Percentiles rank a stretch among this genome's conserved stretches.
Conservation (phyloP, 1,140 invertebrate genomes). For the Drosophila watanabei region DNA sequence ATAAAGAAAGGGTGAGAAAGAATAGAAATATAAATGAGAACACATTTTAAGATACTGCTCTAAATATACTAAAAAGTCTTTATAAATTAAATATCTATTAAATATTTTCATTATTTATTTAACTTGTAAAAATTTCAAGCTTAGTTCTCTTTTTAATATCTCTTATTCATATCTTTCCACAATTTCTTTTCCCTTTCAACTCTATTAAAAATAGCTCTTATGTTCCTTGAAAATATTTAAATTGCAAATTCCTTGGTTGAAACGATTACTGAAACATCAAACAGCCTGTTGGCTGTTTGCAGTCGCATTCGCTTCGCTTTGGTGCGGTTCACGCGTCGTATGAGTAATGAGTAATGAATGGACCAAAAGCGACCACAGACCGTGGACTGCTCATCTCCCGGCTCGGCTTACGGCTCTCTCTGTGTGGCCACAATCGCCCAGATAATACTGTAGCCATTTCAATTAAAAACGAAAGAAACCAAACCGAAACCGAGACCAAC, state of each 20-base stretch:
- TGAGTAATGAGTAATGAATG: constrained; percentile 73
- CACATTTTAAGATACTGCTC: not conserved
- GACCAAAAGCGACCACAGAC: constrained; percentile 44
- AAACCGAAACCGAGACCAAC: constrained; percentile 29
- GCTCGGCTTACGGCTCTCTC: constrained; percentile 29
- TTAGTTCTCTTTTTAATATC: not conserved
- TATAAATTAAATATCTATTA: not conserved
- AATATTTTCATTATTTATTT: too few species aligned
- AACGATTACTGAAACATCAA: constrained; percentile 34
- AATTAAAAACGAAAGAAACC: constrained; percentile 65
- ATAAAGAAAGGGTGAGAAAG: not conserved
- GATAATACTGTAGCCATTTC: constrained; percentile 60
- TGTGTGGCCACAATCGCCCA: constrained; percentile 28
- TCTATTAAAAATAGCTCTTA: not conserved
- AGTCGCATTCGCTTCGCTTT: constrained; percentile 33
- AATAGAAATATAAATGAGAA: not conserved
- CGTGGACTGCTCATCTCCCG: constrained; percentile 50
- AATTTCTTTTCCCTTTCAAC: accelerated
- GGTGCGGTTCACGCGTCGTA: constrained; percentile 64
- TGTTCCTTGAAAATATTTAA: constrained; percentile 9
- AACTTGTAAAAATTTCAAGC: not conserved
- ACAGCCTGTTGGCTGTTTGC: constrained; percentile 6
- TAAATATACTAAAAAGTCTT: too few species aligned
- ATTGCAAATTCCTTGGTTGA: not conserved
- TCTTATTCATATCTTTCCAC: not conserved